These are phyloP conservation scores for Tanypteryx hageni DNA, from an alignment of 2,888 invertebrate genomes.

Conservation along the genomic window DNA sequence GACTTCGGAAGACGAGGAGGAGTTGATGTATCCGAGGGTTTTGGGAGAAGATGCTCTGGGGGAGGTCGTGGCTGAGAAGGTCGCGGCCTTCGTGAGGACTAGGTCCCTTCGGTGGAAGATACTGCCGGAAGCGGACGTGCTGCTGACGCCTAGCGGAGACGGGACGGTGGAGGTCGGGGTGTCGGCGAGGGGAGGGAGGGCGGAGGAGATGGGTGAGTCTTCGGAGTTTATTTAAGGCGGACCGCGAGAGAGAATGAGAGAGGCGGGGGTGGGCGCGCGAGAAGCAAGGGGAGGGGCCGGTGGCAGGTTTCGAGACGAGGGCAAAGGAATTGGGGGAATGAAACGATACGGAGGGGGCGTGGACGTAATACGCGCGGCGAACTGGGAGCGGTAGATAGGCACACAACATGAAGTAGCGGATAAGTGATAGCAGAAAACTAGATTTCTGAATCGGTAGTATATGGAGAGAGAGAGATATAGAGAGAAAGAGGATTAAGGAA, in stretches of 20 bases:
- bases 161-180: constrained; percentile 84
- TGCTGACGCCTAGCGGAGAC: constrained; percentile 83
- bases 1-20: constrained; percentile 75
- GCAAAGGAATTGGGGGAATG: not conserved
- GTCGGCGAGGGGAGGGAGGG: constrained; percentile 82
- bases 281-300: not conserved
- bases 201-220: constrained; percentile 73
- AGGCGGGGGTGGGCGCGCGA: not conserved
- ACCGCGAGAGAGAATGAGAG: constrained; percentile 69
- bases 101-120: constrained; percentile 88
- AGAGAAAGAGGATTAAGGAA: not conserved
- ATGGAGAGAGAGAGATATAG: not conserved
- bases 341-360: not conserved
- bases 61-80: constrained; percentile 83
- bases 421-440: not conserved
- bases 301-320: not conserved
- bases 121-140: constrained; percentile 87
- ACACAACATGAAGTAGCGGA: not conserved
- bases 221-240: constrained; percentile 73
- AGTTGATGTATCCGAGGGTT: constrained; percentile 67
- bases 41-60: constrained; percentile 78
- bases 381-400: not conserved
- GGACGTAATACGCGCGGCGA: not conserved
- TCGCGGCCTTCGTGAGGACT: constrained; percentile 86
- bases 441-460: not conserved